Base-by-base conservation (phyloP, 2,888 invertebrate genomes). In the Saturnia pavonia region DNA sequence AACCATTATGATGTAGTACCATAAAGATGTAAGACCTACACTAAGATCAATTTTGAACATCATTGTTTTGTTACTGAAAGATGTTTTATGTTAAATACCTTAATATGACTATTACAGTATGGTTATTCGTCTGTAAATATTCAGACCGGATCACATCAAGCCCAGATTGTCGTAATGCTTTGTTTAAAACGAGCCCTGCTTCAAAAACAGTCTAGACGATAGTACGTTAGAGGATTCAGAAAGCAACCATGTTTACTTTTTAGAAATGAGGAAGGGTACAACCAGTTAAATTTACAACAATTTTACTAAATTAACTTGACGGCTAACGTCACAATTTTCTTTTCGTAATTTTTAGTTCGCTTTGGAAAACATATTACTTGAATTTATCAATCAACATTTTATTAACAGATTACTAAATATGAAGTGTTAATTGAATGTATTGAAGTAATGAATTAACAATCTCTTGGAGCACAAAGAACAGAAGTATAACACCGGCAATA, bases 141-240 rank as follows among this genome's bases (percentile, higher is more conserved):
- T 75, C 73, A 73, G 76, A 72, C 71, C 75, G 74, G 68, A 74
- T 80, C 74, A 77, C 80, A 79, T 79, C 82, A 79, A 77, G 77
- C 78, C 75, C 82, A 82, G 80, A 82, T 85, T 27, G 27, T 60
- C 25, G 80, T 79, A 80, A 70, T 73, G 74, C 77, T 82, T 72
- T 51, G 51, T 19, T 51, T 71, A 73, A 77, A 81, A 82, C 77
- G 75, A 80, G 80, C 77, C 77, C 74, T 75, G 78, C 78, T 74
- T 77, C 74, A 72, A 73, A 74, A 70, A 72, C 74, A 79, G 91
- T 90, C 90, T 90, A 90, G 90, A 90, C 90, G 73, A 19, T 9
- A 51, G 76, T 77, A 80, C 83, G 80, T 76, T 75, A 72, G 79
- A 83, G 79, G 80, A 78, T 77, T 72, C 8, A 77, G 72, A 77